Evolutionary conservation across 2,888 invertebrate species (phyloP), one percentile per base, ranked within the genome.

Genomic region (Punctoribates punctum): DNA sequence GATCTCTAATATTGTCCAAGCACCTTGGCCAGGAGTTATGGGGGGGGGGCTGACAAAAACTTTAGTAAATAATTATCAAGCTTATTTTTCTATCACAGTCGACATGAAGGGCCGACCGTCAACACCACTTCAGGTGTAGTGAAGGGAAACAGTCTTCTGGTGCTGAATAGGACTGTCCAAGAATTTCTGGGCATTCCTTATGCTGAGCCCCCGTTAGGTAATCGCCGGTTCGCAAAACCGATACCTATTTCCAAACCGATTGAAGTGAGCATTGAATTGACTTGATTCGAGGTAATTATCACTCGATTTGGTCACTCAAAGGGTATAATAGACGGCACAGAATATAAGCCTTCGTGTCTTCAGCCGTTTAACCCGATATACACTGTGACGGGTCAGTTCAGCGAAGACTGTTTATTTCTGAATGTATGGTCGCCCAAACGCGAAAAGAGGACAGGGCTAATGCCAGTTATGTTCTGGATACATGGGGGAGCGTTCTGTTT

Each of bases 391-490:
- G 8, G 8, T 34, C 8, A 34, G 3, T 34, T 34, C 34, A 34
- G 8, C 8, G 34, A 34, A 8, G 34, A 34, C 8, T 34, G 34
- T 34, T 20, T 54, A 20, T n/a, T 3, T 3, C 54, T 54, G 2
- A 54, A 54, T 20, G 8, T 54, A 54, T 54, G 54, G 54, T 1
- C n/a, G 1, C 54, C 54, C 6, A 20, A 54, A 17, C 1, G 54
- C 2, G 54, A n/a, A n/a, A n/a, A n/a, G n/a, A n/a, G n/a, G n/a
- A n/a, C n/a, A n/a, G n/a, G n/a, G n/a, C 8, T 54, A 54, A 54
- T n/a, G 27, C 76, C 83, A 0, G 82, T 83, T 1, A 82, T 83
- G 80, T 80, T 85, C 65, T 54, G 54, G 54, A 54, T 54, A 54
- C 8, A 54, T 20, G 54, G 54, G n/a, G 54, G 54, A 3, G 54